Evolutionary conservation across 2,797 vertebrate species (phyloP), one percentile per base, ranked within the genome.

Genomic region (Phrynocephalus vlangalii): DNA sequence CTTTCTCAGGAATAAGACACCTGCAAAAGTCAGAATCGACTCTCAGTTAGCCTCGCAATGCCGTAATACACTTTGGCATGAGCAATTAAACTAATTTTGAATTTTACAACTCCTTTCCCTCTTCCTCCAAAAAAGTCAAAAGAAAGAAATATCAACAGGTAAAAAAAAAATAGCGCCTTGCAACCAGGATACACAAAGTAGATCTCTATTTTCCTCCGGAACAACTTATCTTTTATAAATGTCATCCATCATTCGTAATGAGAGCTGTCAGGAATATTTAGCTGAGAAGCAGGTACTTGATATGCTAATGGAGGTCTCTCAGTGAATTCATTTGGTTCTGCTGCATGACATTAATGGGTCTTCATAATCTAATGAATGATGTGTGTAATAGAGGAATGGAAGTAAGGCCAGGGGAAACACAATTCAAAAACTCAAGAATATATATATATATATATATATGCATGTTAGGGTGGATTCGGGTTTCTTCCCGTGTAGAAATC

Each of bases 281-380:
- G 97, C 93, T 96, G 96, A 97, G 97, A 97, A 98, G 97, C 94
- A 94, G 93, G 97, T 97, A 96, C 96, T 98, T 98, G 98, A 97
- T 97, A 98, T 98, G 97, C 98, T 97, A 97, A 98, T 97, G 94
- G 95, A 95, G 94, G 96, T 95, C 94, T 97, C 97, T 97, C 92
- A 94, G 97, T 97, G 97, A 98, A 98, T 98, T 98, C 97, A 97
- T 96, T 97, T 97, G 97, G 96, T 97, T 98, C 96, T 97, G 97
- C 96, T 97, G 96, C 96, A 97, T 97, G 97, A 98, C 98, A 97
- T 97, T 98, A 98, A 98, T 98, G 97, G 97, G 97, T 97, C 98
- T 97, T 97, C 96, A 96, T 98, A 98, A 98, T 98, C 97, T 98
- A 98, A 98, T 98, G 97, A 98, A 98, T 97, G 97, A 98, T 98